Percentiles rank a stretch among this genome's conserved stretches.
These are phyloP conservation scores for Nycticryphes semicollaris DNA, from an alignment of 2,113 vertebrate species.

Conservation along the genomic window DNA sequence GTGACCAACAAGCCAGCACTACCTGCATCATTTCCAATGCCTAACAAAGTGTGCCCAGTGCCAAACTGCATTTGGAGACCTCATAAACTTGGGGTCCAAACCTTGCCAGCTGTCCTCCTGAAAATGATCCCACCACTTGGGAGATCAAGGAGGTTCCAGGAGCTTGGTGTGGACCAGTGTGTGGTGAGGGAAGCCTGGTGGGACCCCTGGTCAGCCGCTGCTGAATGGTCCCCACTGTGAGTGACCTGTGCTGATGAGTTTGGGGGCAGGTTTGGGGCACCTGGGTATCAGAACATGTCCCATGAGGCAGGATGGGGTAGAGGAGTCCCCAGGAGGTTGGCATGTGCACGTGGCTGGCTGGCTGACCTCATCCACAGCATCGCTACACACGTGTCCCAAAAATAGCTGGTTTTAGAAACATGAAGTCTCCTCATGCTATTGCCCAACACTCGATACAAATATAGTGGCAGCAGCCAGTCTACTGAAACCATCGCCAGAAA, in stretches of 20 bases:
- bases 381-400: neutral
- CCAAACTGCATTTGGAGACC: neutral
- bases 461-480: neutral
- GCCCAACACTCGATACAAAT: neutral
- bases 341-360: accelerated
- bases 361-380: neutral
- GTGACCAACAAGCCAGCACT: neutral
- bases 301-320: accelerated
- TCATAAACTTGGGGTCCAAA: neutral
- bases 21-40: neutral
- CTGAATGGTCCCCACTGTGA: neutral
- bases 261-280: neutral
- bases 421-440: neutral
- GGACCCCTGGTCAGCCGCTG: accelerated
- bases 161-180: neutral
- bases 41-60: neutral
- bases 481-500: neutral
- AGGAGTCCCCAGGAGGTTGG: neutral
- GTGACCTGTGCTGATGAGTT: neutral
- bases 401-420: neutral
- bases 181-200: neutral
- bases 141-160: accelerated
- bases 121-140: neutral
- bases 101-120: neutral
- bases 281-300: neutral